These are phyloP conservation scores for Heteromurus nitidus DNA, from an alignment of 2,888 invertebrate genomes.

Conservation along the genomic window DNA sequence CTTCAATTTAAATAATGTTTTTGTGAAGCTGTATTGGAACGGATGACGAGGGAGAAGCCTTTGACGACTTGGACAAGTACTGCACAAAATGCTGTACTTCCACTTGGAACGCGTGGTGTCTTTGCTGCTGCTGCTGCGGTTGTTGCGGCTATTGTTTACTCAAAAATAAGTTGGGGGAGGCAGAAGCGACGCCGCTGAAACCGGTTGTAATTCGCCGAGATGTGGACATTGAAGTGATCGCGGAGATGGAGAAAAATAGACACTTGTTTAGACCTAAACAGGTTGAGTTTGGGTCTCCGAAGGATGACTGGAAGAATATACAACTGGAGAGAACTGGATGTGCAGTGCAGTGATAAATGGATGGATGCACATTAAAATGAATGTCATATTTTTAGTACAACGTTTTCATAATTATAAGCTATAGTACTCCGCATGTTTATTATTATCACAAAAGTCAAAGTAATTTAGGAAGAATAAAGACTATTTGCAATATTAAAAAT, in stretches of 20 bases:
- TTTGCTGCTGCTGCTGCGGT: constrained; percentile 12
- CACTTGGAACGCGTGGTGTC: constrained; percentile 32
- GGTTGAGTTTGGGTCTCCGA: constrained; percentile 1
- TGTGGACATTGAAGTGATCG: constrained; percentile 19
- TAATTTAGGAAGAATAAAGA: no score
- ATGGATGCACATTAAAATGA: no score
- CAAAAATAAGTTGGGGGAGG: not conserved
- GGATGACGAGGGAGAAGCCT: no score
- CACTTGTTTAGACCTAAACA: constrained; percentile 15
- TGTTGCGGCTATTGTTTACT: constrained; percentile 23
- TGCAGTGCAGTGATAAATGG: not conserved
- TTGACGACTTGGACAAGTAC: no score
- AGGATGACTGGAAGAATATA: constrained; percentile 7
- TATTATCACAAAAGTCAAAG: no score
- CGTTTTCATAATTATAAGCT: no score
- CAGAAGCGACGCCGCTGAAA: not conserved
- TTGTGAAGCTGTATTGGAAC: constrained; percentile 21
- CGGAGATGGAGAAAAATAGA: constrained; percentile 26
- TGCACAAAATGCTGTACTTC: no score
- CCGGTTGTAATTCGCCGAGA: constrained; percentile 31
- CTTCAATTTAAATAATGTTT: no score
- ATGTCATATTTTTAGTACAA: no score
- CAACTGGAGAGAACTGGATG: not conserved
- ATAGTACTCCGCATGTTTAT: no score
- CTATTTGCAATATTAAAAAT: no score